These are phyloP conservation scores for Drosophila virilis DNA, from an alignment of 1,140 invertebrate species.

Conservation along the genomic window DNA sequence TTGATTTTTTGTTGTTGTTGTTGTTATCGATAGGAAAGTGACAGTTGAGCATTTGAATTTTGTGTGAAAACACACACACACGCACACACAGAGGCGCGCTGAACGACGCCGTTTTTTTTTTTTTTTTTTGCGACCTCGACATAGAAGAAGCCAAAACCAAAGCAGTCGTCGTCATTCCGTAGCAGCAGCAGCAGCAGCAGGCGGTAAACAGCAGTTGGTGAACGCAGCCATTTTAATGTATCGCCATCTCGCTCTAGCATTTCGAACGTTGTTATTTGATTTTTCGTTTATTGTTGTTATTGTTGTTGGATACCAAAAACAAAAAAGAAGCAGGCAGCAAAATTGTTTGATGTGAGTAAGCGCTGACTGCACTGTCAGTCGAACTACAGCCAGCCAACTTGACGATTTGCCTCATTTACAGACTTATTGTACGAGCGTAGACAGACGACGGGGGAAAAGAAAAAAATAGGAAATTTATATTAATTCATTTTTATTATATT, in stretches of 20 bases:
- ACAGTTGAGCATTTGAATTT: conserved; percentile 74
- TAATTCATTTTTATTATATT: not conserved
- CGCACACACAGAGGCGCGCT: conserved; percentile 12
- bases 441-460: not conserved
- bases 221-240: conserved; percentile 45
- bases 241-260: conserved; percentile 32
- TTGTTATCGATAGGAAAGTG: conserved; percentile 60
- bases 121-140: conserved; percentile 65
- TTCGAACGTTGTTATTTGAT: conserved; percentile 30
- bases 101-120: conserved; percentile 59
- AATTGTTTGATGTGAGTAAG: conserved; percentile 36
- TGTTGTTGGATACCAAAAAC: conserved; percentile 43
- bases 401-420: conserved; percentile 9
- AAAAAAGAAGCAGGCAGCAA: not conserved
- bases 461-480: not conserved
- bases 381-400: not conserved
- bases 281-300: conserved; percentile 22
- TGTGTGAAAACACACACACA: conserved; percentile 34
- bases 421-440: not conserved
- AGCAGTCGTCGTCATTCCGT: conserved; percentile 43
- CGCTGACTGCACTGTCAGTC: conserved; percentile 16
- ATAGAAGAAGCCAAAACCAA: conserved; percentile 57
- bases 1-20: conserved; percentile 19
- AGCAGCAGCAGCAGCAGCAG: conserved; percentile 31
- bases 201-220: conserved; percentile 26